Conservation (phyloP, 2,888 invertebrate species). For the Drosophila sordidapex region DNA sequence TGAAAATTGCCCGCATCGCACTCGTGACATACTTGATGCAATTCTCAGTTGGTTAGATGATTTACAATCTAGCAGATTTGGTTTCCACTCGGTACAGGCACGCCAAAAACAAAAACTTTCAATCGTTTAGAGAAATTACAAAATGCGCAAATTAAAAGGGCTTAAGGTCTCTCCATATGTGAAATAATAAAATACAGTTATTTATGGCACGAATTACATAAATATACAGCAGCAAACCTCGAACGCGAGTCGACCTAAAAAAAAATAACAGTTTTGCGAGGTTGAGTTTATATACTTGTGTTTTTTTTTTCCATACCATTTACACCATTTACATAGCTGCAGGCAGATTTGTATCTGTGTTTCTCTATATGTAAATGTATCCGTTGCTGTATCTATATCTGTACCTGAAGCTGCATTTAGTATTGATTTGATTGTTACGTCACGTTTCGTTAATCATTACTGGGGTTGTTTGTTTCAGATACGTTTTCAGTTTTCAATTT, state of each 20-base stretch:
- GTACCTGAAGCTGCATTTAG: slow-evolving; percentile 22
- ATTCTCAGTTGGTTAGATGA: slow-evolving; percentile 42
- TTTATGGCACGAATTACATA: slow-evolving; percentile 13
- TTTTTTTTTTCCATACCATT: slow-evolving; percentile 37
- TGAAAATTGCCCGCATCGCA: slow-evolving; percentile 61
- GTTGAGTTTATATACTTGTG: slow-evolving; percentile 5
- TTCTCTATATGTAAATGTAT: slow-evolving; percentile 10
- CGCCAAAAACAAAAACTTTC: slow-evolving; percentile 82
- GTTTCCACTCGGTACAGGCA: slow-evolving; percentile 90
- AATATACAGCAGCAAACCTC: slow-evolving; percentile 10
- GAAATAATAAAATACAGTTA: slow-evolving; percentile 18
- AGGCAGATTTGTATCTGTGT: slow-evolving; percentile 17
- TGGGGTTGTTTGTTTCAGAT: slow-evolving; percentile 38
- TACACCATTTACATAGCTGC: slow-evolving; percentile 45
- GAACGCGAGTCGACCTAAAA: slow-evolving; percentile 14
- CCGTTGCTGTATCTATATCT: slow-evolving; percentile 29
- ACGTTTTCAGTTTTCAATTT: not conserved
- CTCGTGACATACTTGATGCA: slow-evolving; percentile 63
- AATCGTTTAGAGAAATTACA: slow-evolving; percentile 16
- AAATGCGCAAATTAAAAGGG: slow-evolving; percentile 39
- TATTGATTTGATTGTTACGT: slow-evolving; percentile 2
- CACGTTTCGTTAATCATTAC: slow-evolving; percentile 33
- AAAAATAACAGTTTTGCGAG: slow-evolving; percentile 9
- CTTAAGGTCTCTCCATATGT: slow-evolving; percentile 13
- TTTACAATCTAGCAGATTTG: slow-evolving; percentile 87